Conservation (phyloP, 2,888 invertebrate genomes). For the Chironomus riparius region DNA sequence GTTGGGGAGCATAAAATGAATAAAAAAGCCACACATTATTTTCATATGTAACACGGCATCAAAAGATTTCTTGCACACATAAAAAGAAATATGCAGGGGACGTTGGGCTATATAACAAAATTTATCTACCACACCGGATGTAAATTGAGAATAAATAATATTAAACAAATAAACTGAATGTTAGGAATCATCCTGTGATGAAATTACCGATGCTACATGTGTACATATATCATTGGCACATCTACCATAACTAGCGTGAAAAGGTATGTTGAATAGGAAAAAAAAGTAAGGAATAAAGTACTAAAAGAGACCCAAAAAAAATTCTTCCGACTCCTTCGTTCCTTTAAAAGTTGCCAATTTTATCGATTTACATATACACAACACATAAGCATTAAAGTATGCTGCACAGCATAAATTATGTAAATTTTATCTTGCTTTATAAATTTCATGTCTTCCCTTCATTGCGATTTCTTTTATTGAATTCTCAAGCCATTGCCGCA, state of each 20-base stretch:
- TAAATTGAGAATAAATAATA: slow-evolving; percentile 20
- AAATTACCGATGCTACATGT: slow-evolving; percentile 8
- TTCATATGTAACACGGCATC: slow-evolving; percentile 18
- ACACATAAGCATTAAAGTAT: slow-evolving; percentile 16
- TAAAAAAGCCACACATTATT: slow-evolving; percentile 18
- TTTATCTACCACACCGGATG: background rate
- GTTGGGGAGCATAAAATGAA: background rate
- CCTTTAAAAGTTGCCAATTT: background rate
- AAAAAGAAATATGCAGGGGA: background rate
- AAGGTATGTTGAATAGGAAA: background rate
- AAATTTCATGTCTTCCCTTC: slow-evolving; percentile 21
- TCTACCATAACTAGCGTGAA: background rate
- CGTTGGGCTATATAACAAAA: background rate
- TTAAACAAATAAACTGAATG: slow-evolving; percentile 24
- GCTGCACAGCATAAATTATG: slow-evolving; percentile 23
- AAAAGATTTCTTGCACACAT: background rate
- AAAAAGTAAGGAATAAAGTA: slow-evolving; percentile 2
- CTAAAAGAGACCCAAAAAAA: background rate
- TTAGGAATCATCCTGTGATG: background rate
- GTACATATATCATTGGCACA: background rate
- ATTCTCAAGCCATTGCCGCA: background rate
- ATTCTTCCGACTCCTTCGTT: background rate
- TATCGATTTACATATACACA: slow-evolving; percentile 10
- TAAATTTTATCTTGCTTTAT: slow-evolving; percentile 17
- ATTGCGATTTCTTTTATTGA: background rate